Conservation (phyloP, 1,140 invertebrate genomes). For the Zaprionus ornatus region DNA sequence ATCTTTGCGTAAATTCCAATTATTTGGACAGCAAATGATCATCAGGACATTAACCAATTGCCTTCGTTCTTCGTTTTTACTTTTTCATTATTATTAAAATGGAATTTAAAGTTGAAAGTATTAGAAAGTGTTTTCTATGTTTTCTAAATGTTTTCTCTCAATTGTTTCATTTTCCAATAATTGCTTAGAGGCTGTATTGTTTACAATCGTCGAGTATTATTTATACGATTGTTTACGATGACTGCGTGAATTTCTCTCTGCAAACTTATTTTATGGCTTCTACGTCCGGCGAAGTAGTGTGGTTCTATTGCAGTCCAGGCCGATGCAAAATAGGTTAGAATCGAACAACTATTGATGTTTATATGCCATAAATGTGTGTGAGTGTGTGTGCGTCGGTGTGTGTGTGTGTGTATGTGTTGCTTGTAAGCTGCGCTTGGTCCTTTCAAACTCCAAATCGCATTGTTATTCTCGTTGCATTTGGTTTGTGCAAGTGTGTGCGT, state of each 20-base stretch:
- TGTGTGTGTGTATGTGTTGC: slow-evolving; percentile 32
- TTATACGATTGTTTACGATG: slow-evolving; percentile 1
- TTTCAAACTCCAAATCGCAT: slow-evolving; percentile 59
- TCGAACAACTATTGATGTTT: slow-evolving; percentile 68
- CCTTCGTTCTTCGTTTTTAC: too few relatives aligned
- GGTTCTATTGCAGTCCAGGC: background rate
- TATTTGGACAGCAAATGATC: too few relatives aligned
- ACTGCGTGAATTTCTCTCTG: background rate
- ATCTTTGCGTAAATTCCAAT: too few relatives aligned
- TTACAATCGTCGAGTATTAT: background rate
- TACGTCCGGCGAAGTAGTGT: background rate
- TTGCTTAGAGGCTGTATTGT: background rate
- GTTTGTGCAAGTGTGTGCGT: slow-evolving; percentile 47
- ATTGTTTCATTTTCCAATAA: background rate
- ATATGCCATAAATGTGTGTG: slow-evolving; percentile 52
- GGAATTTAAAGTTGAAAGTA: background rate
- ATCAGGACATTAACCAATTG: too few relatives aligned
- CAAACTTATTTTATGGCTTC: background rate
- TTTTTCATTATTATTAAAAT: background rate
- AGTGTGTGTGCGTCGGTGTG: slow-evolving; percentile 1
- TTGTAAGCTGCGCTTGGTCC: slow-evolving; percentile 65
- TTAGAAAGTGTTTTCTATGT: background rate
- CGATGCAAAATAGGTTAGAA: slow-evolving; percentile 51
- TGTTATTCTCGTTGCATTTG: slow-evolving; percentile 56
- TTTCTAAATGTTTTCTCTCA: background rate